Evolutionary conservation across 1,140 invertebrate genomes (phyloP), one percentile per base, ranked within the genome.

Genomic region (Trichonephila clavata): DNA sequence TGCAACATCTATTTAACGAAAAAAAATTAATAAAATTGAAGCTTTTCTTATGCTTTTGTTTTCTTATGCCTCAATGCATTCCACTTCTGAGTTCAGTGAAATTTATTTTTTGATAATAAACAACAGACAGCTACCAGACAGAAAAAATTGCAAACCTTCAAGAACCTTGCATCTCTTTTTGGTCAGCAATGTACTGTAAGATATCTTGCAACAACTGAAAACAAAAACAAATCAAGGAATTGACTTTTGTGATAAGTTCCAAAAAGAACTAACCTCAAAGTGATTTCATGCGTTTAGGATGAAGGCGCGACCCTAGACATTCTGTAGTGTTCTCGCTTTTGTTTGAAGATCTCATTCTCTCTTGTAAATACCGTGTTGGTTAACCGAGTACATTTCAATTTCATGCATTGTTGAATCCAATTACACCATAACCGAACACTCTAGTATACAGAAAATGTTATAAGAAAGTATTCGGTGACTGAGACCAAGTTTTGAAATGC

Each of bases 301-400:
- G 71, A 32, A 77, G 71, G 71, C 27, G 71, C 27, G 32, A 77
- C 71, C 71, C 71, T 18, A 32, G 5, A 27, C 32, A 32, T 77
- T 39, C 32, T 24, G 18, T 39, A 27, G 71, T 27, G 32, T 77
- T 77, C 18, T 77, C 71, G 14, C 71, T 77, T 77, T 77, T 77
- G 71, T 77, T 18, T 77, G 71, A 77, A 77, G 71, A 77, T 32
- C 27, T 39, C 61, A 63, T 77, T 77, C 71, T 77, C 27, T 39
- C 71, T 77, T 77, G 27, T 68, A 68, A 68, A 68, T 68, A 68
- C 65, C 65, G 8, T 13, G 65, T 68, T 68, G 65, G 71, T 77
- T 77, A 77, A 39, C 71, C 71, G 71, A 32, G 71, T 77, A 77
- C 71, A 39, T 77, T 77, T 77, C 71, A 77, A 77, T 77, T 77